Conservation (phyloP, 2,797 vertebrate genomes). For the Eulemur mongoz region DNA sequence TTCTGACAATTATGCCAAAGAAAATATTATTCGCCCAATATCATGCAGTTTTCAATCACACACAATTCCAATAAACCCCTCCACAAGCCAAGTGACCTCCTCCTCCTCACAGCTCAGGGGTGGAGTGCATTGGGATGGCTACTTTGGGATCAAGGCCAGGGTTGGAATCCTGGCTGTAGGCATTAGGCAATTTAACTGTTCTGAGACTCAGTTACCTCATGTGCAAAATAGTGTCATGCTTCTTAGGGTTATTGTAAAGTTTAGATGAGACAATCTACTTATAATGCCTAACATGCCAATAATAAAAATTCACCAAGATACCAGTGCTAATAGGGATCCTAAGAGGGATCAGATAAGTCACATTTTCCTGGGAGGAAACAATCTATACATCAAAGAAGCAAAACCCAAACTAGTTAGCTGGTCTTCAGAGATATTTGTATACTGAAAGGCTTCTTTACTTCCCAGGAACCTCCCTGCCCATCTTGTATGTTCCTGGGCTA, state of each 20-base stretch:
- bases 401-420: neutral
- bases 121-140: fast-evolving
- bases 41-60: neutral
- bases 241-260: neutral
- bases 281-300: neutral
- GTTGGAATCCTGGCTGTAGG: neutral
- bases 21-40: neutral
- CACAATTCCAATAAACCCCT: neutral
- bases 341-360: neutral
- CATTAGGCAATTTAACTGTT: neutral
- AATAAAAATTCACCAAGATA: neutral
- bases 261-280: neutral
- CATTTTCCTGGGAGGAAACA: neutral
- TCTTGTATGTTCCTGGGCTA: neutral
- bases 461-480: neutral
- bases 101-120: neutral
- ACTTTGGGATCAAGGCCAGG: too few relatives aligned
- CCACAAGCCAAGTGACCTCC: neutral
- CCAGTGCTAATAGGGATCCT: too few relatives aligned
- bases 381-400: neutral
- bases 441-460: neutral
- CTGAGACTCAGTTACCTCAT: neutral
- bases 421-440: neutral
- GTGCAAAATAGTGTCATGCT: neutral
- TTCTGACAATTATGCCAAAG: neutral